Evolutionary conservation across 2,113 vertebrate species (phyloP).

Genomic region (Halcyon senegalensis): DNA sequence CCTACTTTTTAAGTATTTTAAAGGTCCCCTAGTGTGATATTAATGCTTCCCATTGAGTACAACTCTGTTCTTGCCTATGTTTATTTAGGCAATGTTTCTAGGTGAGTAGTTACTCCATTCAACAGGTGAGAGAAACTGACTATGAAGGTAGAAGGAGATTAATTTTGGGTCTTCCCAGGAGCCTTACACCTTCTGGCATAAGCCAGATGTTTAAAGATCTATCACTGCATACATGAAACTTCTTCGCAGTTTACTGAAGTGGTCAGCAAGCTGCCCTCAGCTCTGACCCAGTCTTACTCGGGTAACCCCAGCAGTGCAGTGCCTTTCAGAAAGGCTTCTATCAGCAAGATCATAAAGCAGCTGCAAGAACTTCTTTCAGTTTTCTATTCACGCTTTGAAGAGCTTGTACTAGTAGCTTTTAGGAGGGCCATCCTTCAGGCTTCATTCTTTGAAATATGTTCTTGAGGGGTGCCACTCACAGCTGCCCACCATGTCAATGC

Average conservation of each 20-base stretch:
- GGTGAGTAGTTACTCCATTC: not conserved
- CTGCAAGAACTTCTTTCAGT: not conserved
- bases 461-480: not conserved
- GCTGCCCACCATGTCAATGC: not conserved
- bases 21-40: not conserved
- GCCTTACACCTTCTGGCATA: not conserved
- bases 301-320: not conserved
- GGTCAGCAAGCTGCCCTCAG: not conserved
- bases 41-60: not conserved
- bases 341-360: not conserved
- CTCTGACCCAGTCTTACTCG: fast-evolving
- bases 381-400: not conserved
- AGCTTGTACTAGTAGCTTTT: not conserved
- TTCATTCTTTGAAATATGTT: not conserved
- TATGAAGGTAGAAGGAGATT: not conserved
- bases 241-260: not conserved
- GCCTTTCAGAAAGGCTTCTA: not conserved
- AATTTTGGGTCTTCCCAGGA: not conserved
- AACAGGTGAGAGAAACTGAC: not conserved
- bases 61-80: not conserved
- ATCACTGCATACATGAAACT: too few relatives aligned
- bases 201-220: not conserved
- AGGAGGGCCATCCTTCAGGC: not conserved
- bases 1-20: not conserved
- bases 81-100: not conserved